Base-by-base conservation (phyloP, 2,888 invertebrate genomes). In the Coecobrya sp. region DNA sequence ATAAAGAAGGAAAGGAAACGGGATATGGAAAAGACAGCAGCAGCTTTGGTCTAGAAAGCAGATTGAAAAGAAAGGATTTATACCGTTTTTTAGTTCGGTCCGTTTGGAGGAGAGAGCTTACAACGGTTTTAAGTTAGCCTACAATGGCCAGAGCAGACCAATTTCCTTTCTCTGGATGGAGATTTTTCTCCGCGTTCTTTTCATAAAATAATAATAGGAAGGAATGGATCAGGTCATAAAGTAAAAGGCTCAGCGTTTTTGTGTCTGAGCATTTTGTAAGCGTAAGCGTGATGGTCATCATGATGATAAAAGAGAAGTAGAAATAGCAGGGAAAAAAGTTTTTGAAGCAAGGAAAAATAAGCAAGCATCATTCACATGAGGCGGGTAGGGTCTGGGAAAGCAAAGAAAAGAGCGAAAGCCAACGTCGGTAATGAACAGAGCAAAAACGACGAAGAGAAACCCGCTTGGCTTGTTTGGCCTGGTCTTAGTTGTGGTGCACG, bases 401-500 rank as follows among this genome's bases (percentile, higher is more conserved):
- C 22, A 68, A 16, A 68, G 30, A 68, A 30, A 42, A 42, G 68
- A 30, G 42, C 11, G 19, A 70, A 70, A 45, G 45, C 42, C 2
- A 76, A 22, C 22, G 19, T n/a, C 0, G 81, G 0, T 30, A 19
- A 0, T 82, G 19, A 62, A 36, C 36, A 59, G 5, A 82, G 82
- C 30, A 42, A 62, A n/a, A 52, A 36, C 8, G 59, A 19, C 1
- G 25, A 81, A 62, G 22, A 76, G 25, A 11, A 79, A 36, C 79
- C 27, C 27, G 79, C n/a, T 76, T 22, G n/a, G 73, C 0, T 27
- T 36, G 36, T 30, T 55, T 36, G 62, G 82, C 42, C 36, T 36
- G 82, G 42, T 82, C 59, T 62, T 62, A 82, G 82, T 42, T 62
- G 82, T 62, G 82, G 36, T 82, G 82, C 82, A 62, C 82, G 59